Conservation (phyloP, 1,140 invertebrate species). For the Hydropsyche tenuis region DNA sequence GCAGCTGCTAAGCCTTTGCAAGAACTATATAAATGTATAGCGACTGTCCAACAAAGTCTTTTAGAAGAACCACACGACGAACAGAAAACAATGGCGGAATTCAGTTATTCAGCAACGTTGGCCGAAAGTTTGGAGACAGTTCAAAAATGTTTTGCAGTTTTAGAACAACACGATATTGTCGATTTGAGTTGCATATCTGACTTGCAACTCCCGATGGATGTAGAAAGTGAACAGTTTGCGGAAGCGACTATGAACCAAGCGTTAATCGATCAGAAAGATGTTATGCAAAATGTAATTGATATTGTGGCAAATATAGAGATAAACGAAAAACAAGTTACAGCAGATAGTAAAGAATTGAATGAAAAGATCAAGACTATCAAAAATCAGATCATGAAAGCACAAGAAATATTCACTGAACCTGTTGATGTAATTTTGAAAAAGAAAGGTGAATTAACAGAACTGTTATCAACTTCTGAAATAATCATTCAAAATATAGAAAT, state of each 20-base stretch:
- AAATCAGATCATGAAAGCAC: constrained; percentile 52
- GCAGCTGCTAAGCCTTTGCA: constrained; percentile 55
- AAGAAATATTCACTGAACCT: constrained; percentile 54
- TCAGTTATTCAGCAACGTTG: constrained; percentile 39
- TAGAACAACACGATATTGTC: constrained; percentile 44
- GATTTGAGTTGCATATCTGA: constrained; percentile 29
- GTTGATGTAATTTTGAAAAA: constrained; percentile 46
- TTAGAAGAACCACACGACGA: constrained; percentile 47
- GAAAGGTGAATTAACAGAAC: constrained; percentile 48
- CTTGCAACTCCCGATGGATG: constrained; percentile 1
- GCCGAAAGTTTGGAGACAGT: constrained; percentile 48
- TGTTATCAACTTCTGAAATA: constrained; percentile 52
- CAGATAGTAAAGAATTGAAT: constrained; percentile 39
- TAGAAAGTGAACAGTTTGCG: constrained; percentile 26
- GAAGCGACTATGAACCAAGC: constrained; percentile 37
- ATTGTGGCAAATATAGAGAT: constrained; percentile 11
- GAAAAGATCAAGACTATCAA: constrained; percentile 53
- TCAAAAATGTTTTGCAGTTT: constrained; percentile 47
- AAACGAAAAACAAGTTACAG: background rate
- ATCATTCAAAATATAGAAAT: constrained; percentile 48
- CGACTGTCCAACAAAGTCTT: constrained; percentile 52
- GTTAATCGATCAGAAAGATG: constrained; percentile 35
- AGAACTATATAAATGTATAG: constrained; percentile 57
- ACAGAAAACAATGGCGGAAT: constrained; percentile 33
- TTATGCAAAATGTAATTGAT: constrained; percentile 12